A percentile compares a stretch with the other conserved stretches of the same genome.
Evolutionary conservation across 2,113 vertebrate species (phyloP).

Genomic region (Bombycilla garrulus): DNA sequence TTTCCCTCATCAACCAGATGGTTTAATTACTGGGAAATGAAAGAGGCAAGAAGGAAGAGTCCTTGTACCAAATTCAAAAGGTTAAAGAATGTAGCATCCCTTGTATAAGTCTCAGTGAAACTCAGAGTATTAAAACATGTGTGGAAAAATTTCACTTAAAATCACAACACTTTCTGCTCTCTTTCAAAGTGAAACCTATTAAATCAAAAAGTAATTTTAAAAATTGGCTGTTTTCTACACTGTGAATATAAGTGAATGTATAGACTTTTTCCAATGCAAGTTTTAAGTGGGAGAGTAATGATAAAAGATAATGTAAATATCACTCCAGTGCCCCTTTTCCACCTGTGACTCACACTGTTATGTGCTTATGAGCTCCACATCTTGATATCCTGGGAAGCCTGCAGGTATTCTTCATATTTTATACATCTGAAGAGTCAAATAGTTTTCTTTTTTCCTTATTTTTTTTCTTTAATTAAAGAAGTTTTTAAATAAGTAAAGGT

Average conservation of each 20-base stretch:
- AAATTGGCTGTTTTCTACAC: not conserved
- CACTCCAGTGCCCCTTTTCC: not conserved
- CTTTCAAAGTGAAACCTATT: not conserved
- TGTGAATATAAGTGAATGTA: not conserved
- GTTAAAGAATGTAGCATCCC: not conserved
- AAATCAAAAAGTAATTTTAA: not conserved
- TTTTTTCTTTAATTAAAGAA: not conserved
- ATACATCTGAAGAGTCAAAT: not conserved
- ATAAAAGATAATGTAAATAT: not conserved
- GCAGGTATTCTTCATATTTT: slow-evolving; percentile 10
- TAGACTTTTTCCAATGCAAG: not conserved
- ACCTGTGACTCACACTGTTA: not conserved
- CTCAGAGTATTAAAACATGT: not conserved
- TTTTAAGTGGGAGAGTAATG: not conserved
- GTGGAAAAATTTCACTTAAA: not conserved
- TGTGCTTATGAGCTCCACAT: not conserved
- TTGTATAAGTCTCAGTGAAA: not conserved
- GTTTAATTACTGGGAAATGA: slow-evolving; percentile 25
- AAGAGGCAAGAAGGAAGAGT: slow-evolving; percentile 10
- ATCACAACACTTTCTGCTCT: not conserved
- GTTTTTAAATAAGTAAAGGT: not conserved
- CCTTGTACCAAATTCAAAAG: not conserved
- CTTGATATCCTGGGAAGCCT: not conserved
- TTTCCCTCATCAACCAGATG: slow-evolving; percentile 25
- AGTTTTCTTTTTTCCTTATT: accelerated